phyloP scores from a whole-genome alignment of 37 sponge, comb jelly and placozoan species.

The Axinella damicornis region DNA sequence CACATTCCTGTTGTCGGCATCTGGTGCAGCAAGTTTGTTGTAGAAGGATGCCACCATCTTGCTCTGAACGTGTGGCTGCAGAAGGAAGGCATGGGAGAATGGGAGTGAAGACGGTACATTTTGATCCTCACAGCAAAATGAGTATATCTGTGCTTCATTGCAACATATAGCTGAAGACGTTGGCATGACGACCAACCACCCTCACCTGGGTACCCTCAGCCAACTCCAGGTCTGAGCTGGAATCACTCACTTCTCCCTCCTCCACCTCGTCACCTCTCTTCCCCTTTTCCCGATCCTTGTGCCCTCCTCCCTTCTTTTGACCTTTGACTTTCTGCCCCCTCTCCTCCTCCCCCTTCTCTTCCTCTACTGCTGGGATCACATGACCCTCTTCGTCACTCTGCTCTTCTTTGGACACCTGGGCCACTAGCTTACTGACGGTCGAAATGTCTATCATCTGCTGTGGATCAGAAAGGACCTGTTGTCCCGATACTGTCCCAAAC shows the following conservation, averaged over 20 bases:
- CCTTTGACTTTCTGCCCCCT: background rate
- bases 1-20: conserved; percentile 72
- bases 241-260: conserved; percentile 56
- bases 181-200: no score
- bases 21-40: conserved; percentile 65
- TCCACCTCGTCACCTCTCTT: conserved; percentile 13
- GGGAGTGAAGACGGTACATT: background rate
- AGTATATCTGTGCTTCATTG: no score
- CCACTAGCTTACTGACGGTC: background rate
- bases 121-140: no score
- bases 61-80: conserved; percentile 7
- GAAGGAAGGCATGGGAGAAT: background rate
- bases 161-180: no score
- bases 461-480: no score
- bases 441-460: background rate
- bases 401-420: background rate
- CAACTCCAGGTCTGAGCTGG: background rate
- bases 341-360: background rate
- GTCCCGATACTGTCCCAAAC: no score
- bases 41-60: conserved; percentile 72
- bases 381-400: background rate
- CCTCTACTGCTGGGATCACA: background rate
- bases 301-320: no score
- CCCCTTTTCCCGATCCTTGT: background rate
- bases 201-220: background rate